Conservation (phyloP, 2,113 vertebrate species). For the Epinephelus moara region DNA sequence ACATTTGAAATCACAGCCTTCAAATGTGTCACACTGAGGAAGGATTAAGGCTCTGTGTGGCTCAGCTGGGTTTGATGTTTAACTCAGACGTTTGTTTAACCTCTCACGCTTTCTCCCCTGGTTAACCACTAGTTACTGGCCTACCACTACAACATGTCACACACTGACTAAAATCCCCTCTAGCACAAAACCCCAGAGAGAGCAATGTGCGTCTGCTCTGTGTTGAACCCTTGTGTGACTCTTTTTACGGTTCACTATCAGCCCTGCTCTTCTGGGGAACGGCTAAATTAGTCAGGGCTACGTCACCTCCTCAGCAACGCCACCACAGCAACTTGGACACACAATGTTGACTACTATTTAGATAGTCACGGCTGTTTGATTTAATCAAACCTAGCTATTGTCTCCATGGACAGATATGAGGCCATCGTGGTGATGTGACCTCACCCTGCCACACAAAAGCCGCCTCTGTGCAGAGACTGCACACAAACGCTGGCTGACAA, state of each 20-base stretch:
- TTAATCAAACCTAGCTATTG: conserved; percentile 77
- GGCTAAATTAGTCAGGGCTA: conserved; percentile 64
- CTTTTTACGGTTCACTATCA: conserved; percentile 62
- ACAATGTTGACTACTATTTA: conserved; percentile 65
- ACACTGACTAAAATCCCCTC: neutral
- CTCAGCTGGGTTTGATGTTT: conserved; percentile 71
- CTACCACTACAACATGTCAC: neutral
- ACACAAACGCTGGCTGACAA: conserved; percentile 76
- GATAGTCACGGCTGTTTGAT: conserved; percentile 79
- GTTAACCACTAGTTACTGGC: conserved; percentile 41
- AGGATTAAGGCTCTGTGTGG: neutral
- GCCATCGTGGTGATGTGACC: conserved; percentile 64
- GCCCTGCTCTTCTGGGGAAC: conserved; percentile 42
- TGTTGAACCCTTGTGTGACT: conserved; percentile 25
- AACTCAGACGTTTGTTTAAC: conserved; percentile 71
- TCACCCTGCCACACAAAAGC: conserved; percentile 75
- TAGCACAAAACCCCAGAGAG: neutral
- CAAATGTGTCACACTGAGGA: neutral
- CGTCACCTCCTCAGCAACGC: conserved; percentile 65
- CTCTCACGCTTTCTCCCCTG: conserved; percentile 13
- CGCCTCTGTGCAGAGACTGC: conserved; percentile 70
- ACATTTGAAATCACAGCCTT: conserved; percentile 17
- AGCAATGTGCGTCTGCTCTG: conserved; percentile 34
- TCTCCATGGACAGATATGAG: conserved; percentile 72
- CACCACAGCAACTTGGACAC: conserved; percentile 56